phyloP scores from a whole-genome alignment of 2,797 vertebrate species.

The Alcedo quadribrachys region DNA sequence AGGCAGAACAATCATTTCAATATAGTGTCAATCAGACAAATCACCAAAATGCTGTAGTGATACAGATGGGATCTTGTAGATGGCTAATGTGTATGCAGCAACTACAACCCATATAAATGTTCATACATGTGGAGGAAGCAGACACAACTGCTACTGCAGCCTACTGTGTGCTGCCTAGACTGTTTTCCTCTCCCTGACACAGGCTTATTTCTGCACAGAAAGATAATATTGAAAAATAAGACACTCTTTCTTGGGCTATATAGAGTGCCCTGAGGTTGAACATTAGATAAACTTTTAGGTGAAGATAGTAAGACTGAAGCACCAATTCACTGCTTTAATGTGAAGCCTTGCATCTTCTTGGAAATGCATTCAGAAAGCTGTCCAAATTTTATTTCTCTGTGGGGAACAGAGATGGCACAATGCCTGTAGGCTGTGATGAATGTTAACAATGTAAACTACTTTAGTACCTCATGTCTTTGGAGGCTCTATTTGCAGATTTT shows the following conservation, averaged over 20 bases:
- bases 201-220: neutral
- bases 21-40: accelerated
- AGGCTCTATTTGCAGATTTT: neutral
- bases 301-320: neutral
- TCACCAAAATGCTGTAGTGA: neutral
- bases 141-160: neutral
- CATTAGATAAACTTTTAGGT: neutral
- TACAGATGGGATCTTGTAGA: neutral
- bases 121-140: neutral
- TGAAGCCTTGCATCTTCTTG: neutral
- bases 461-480: neutral
- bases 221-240: neutral
- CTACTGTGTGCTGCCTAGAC: neutral
- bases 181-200: neutral
- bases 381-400: neutral
- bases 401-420: neutral
- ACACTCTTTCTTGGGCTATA: neutral
- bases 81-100: neutral
- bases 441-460: neutral
- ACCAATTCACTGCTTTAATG: neutral
- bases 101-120: neutral
- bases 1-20: neutral
- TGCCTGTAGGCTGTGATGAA: neutral
- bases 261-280: neutral
- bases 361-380: constrained; percentile 11